Evolutionary conservation across 2,888 invertebrate species (phyloP), one percentile per base, ranked within the genome.

Genomic region (Erynnis tages): DNA sequence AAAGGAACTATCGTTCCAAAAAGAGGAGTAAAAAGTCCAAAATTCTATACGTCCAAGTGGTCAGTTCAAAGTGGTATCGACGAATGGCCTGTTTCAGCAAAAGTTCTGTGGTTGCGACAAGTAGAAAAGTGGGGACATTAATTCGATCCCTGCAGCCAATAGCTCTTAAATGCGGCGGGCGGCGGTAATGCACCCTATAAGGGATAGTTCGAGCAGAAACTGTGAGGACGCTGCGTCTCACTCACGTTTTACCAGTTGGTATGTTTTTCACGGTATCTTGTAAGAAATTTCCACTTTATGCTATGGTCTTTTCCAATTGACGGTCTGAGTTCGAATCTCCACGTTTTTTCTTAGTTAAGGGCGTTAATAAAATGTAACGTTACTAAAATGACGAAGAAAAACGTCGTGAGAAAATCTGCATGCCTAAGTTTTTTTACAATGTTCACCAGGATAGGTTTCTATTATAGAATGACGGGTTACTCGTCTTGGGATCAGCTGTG

Each of bases 61-160:
- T 37, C 47, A 10, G 17, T 47, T 47, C 29, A 37, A 29, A 29
- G 37, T 3, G 47, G 13, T 77, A 73, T 71, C 74, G 66, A 65
- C 62, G 62, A 67, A 63, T 69, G 74, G 67, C 2, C 77, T 78
- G 78, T 75, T 77, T 73, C 67, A 35, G 37, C 37, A 69, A 63
- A 66, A 66, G 70, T 70, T 71, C 66, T 54, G 57, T 57, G 60
- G 60, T 75, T 71, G 71, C 73, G 80, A 83, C 82, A 81, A 79
- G 83, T 76, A 81, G 78, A 84, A 85, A 87, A 87, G 84, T 87
- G 83, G 82, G 75, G 76, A 81, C 85, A 87, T 87, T 85, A 87
- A 88, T 87, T 84, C 85, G 84, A 84, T 86, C 79, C 73, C 78
- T 74, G 74, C 76, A 76, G 80, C 78, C 78, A 84, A 83, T 80